These are phyloP conservation scores for Poeciliopsis turrubarensis DNA, from an alignment of 2,113 vertebrate genomes.

Conservation along the genomic window DNA sequence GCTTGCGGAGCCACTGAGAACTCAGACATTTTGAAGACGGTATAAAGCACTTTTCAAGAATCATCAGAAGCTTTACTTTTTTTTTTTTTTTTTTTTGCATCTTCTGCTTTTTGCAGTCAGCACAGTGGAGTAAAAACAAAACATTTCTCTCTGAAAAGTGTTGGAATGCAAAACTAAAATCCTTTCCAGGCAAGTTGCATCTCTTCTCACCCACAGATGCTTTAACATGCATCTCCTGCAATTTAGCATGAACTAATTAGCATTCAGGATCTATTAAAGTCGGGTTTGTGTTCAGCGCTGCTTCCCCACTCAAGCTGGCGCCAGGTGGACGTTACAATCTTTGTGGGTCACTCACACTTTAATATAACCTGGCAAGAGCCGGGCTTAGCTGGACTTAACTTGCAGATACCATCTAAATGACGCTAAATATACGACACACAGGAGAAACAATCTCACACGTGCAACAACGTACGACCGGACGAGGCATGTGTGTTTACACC, in stretches of 20 bases:
- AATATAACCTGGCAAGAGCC: constrained; percentile 8
- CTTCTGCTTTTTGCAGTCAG: background rate
- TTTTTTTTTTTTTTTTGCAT: background rate
- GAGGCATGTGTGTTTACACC: constrained; percentile 6
- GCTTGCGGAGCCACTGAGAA: background rate
- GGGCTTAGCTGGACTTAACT: background rate
- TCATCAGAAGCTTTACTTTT: background rate
- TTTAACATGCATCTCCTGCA: background rate
- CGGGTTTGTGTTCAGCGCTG: background rate
- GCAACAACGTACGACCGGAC: background rate
- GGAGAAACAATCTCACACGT: constrained; percentile 5
- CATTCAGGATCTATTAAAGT: too few relatives aligned
- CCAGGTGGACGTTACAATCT: constrained; percentile 13
- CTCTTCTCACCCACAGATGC: too few relatives aligned
- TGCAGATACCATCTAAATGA: background rate
- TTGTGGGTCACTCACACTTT: constrained; percentile 20
- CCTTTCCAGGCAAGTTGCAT: too few relatives aligned
- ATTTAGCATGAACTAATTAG: background rate
- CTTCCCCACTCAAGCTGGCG: background rate
- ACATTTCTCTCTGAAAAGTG: background rate
- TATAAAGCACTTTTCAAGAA: background rate
- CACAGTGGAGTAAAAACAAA: background rate
- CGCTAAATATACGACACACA: background rate
- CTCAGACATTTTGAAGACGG: background rate
- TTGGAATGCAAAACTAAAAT: background rate